Conservation (phyloP, 2,797 vertebrate genomes). For the Florisuga fusca region DNA sequence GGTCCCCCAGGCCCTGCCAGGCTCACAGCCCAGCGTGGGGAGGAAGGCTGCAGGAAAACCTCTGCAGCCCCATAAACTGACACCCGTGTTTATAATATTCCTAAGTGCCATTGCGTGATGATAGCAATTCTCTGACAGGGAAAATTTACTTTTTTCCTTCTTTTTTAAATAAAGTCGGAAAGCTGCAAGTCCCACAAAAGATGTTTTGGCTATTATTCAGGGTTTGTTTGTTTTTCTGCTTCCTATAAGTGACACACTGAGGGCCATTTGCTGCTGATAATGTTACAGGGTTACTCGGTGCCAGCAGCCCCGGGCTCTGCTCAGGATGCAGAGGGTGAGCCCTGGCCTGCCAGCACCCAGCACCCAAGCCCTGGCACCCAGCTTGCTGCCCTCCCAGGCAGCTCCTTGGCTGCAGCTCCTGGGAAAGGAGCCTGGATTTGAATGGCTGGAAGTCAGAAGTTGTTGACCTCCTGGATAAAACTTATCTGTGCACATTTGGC, state of each 20-base stretch:
- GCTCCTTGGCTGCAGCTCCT: constrained; percentile 1
- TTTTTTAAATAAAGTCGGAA: background rate
- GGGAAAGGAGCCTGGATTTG: background rate
- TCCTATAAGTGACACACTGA: background rate
- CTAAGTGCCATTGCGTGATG: constrained; percentile 57
- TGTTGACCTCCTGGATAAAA: constrained; percentile 27
- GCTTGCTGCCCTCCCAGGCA: background rate
- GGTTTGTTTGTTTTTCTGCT: constrained; percentile 30
- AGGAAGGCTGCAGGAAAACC: background rate
- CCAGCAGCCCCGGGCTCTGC: fast-evolving
- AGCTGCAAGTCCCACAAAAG: background rate
- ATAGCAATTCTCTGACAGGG: background rate
- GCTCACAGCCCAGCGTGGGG: background rate
- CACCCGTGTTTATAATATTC: constrained; percentile 61
- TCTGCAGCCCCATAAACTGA: constrained; percentile 51
- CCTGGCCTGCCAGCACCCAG: background rate
- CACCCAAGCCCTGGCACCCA: background rate
- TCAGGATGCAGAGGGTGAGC: background rate
- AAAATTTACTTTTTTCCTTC: constrained; percentile 16
- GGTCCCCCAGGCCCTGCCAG: background rate
- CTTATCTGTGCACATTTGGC: background rate
- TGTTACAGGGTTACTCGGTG: background rate
- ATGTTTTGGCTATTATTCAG: background rate
- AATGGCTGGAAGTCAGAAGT: background rate
- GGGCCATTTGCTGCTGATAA: background rate